phyloP scores from a whole-genome alignment of 2,888 invertebrate species.

The Heliconius ismenius region DNA sequence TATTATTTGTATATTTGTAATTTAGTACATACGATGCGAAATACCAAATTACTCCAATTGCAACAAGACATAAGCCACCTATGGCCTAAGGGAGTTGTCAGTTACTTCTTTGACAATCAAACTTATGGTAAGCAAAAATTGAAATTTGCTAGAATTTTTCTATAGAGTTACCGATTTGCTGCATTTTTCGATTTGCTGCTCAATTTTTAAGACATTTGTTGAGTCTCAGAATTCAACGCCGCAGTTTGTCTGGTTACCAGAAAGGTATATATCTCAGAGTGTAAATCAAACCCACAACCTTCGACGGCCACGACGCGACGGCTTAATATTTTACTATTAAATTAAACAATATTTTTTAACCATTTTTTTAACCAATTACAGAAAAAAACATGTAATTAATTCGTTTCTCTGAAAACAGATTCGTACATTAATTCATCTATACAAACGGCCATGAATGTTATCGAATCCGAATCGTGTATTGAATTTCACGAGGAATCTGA shows the following conservation, averaged over 20 bases:
- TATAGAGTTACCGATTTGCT: neutral
- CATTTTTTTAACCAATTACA: neutral
- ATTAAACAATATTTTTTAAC: neutral
- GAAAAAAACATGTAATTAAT: neutral
- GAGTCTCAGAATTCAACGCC: neutral
- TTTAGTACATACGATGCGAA: constrained; percentile 28
- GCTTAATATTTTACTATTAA: neutral
- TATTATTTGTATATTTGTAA: neutral
- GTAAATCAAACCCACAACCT: no score
- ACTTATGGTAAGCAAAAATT: constrained; percentile 45
- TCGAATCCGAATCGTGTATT: constrained; percentile 60
- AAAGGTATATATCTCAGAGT: no score
- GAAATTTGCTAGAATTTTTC: neutral
- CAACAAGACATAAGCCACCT: constrained; percentile 36
- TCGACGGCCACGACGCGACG: neutral
- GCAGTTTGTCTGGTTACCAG: neutral
- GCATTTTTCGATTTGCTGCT: neutral
- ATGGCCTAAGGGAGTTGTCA: constrained; percentile 48
- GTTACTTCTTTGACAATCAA: constrained; percentile 44
- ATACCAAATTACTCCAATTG: constrained; percentile 10
- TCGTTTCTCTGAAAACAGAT: constrained; percentile 47
- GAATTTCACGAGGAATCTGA: constrained; percentile 49
- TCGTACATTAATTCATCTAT: constrained; percentile 50
- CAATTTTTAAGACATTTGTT: neutral
- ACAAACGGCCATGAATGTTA: constrained; percentile 50